These are phyloP conservation scores for Osmoderma eremita DNA, from an alignment of 2,888 invertebrate genomes.

Conservation along the genomic window DNA sequence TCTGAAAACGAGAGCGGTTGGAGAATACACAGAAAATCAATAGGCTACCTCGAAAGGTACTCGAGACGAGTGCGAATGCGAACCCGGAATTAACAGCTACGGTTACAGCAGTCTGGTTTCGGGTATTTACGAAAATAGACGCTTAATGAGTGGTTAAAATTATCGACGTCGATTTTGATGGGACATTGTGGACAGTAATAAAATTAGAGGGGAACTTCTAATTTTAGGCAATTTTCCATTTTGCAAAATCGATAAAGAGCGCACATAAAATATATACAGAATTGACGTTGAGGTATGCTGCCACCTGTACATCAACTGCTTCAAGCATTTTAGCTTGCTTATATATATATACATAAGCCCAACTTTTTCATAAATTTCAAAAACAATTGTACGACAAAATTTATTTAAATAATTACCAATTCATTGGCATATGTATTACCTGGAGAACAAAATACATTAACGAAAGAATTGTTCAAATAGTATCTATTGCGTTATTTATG, in stretches of 20 bases:
- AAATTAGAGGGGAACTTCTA: neutral
- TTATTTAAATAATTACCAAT: neutral
- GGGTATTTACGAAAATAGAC: conserved; percentile 5
- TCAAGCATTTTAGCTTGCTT: too few species aligned
- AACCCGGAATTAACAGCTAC: neutral
- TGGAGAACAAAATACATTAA: conserved; percentile 9
- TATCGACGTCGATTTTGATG: conserved; percentile 5
- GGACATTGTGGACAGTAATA: neutral
- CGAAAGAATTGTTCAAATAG: too few species aligned
- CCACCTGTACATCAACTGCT: too few species aligned
- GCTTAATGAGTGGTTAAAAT: conserved; percentile 9
- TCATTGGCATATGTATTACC: neutral
- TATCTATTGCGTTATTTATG: too few species aligned
- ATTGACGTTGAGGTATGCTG: neutral
- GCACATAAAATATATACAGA: neutral
- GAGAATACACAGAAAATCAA: conserved; percentile 25
- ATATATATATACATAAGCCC: too few species aligned
- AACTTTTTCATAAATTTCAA: too few species aligned
- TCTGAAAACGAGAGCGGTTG: conserved; percentile 2
- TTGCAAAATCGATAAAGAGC: neutral
- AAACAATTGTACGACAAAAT: too few species aligned
- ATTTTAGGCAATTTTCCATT: neutral
- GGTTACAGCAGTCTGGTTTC: neutral
- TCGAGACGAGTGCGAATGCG: conserved; percentile 6
- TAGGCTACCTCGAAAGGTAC: conserved; percentile 3